Percentiles rank a stretch among this genome's conserved stretches.
These are phyloP conservation scores for Poeciliopsis turrubarensis DNA, from an alignment of 2,113 vertebrate genomes.

Conservation along the genomic window DNA sequence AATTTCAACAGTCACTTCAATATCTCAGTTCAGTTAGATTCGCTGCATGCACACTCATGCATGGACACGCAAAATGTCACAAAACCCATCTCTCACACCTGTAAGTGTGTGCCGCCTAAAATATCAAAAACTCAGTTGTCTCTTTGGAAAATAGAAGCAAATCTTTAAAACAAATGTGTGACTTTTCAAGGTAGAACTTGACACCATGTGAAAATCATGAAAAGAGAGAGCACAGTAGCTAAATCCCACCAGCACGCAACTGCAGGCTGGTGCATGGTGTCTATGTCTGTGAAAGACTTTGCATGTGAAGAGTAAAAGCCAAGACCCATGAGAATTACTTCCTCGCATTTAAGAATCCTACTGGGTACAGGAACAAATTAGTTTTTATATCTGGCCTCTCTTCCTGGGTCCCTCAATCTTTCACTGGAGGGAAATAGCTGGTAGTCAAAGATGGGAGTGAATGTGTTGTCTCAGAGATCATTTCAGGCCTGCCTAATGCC, in stretches of 20 bases:
- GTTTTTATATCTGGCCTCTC: slow-evolving; percentile 60
- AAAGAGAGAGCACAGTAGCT: slow-evolving; percentile 7
- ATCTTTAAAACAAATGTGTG: neutral
- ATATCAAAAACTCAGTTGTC: neutral
- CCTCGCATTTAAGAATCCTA: slow-evolving; percentile 50
- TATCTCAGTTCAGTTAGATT: neutral
- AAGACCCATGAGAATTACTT: slow-evolving; percentile 46
- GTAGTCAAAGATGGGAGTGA: slow-evolving; percentile 43
- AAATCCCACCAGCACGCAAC: slow-evolving; percentile 5
- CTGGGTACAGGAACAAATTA: slow-evolving; percentile 58
- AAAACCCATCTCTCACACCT: neutral
- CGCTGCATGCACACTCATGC: neutral
- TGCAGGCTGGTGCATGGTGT: neutral
- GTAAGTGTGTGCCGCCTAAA: neutral
- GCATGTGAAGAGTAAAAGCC: slow-evolving; percentile 40
- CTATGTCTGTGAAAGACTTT: slow-evolving; percentile 28
- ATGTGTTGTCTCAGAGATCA: slow-evolving; percentile 42
- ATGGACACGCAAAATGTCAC: neutral
- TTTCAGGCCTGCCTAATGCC: slow-evolving; percentile 53
- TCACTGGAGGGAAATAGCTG: slow-evolving; percentile 25
- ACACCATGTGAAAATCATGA: slow-evolving; percentile 8
- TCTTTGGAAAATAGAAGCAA: neutral
- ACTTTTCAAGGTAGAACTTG: slow-evolving; percentile 8
- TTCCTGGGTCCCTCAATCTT: slow-evolving; percentile 45
- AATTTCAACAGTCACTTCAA: neutral